Percentiles rank a stretch among this genome's conserved stretches.
phyloP scores from a whole-genome alignment of 1,140 invertebrate species.

The Planococcus citri region DNA sequence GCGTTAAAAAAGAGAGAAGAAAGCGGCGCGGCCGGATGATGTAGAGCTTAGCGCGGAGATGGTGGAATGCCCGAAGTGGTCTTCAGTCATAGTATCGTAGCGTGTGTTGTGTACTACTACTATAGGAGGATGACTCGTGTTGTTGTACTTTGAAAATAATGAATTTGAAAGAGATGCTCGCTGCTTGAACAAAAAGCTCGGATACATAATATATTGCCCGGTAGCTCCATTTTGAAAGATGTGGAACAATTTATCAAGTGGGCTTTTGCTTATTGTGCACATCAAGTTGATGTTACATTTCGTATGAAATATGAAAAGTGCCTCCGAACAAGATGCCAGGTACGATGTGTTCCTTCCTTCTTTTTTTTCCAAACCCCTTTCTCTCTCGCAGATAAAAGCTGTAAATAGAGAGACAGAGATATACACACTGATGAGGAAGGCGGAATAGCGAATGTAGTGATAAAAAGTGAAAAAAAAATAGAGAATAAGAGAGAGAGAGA shows the following conservation, averaged over 20 bases:
- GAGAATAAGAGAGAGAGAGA: background rate
- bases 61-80: conserved; percentile 5
- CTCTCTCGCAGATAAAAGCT: no score
- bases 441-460: no score
- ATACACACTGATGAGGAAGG: no score
- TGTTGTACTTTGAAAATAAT: conserved; percentile 5
- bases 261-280: conserved; percentile 15
- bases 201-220: conserved; percentile 19
- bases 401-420: background rate
- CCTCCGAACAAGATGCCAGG: conserved; percentile 6
- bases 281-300: conserved; percentile 17
- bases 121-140: no score
- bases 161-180: conserved; percentile 15
- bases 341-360: conserved; percentile 11
- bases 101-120: no score
- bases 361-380: background rate
- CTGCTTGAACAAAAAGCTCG: background rate
- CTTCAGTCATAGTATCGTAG: background rate
- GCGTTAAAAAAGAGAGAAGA: no score
- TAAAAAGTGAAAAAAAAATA: no score
- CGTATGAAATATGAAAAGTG: conserved; percentile 16
- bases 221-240: conserved; percentile 13
- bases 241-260: conserved; percentile 18
- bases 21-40: no score
- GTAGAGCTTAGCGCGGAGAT: background rate